Conservation (phyloP, 2,888 invertebrate species). For the Drosophila koepferae region DNA sequence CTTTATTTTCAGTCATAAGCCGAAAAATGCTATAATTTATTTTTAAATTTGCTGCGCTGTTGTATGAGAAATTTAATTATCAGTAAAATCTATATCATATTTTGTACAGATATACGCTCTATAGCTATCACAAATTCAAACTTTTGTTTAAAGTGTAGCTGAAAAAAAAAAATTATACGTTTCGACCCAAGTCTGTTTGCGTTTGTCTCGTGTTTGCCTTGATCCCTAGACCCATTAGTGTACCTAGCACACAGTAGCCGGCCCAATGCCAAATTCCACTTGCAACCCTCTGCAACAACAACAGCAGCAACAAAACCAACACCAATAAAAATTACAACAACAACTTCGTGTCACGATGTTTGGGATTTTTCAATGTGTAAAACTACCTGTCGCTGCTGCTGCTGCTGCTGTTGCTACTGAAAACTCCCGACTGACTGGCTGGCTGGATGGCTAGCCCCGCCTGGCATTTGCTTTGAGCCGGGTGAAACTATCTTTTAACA, state of each 20-base stretch:
- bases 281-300: slow-evolving; percentile 33
- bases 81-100: neutral
- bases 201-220: slow-evolving; percentile 75
- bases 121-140: neutral
- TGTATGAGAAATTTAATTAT: neutral
- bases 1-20: neutral
- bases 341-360: slow-evolving; percentile 70
- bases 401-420: slow-evolving; percentile 71
- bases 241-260: slow-evolving; percentile 48
- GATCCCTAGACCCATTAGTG: slow-evolving; percentile 81
- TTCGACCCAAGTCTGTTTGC: slow-evolving; percentile 68
- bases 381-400: slow-evolving; percentile 76
- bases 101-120: neutral
- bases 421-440: slow-evolving; percentile 45
- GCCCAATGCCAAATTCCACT: slow-evolving; percentile 41
- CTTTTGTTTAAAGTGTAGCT: slow-evolving; percentile 35
- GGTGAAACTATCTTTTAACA: slow-evolving; percentile 81
- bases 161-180: slow-evolving; percentile 24
- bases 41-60: neutral
- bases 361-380: slow-evolving; percentile 80
- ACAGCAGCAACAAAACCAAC: slow-evolving; percentile 22
- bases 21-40: neutral
- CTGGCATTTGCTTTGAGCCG: slow-evolving; percentile 67
- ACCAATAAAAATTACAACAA: slow-evolving; percentile 34
- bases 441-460: slow-evolving; percentile 38